phyloP scores from a whole-genome alignment of 2,888 invertebrate genomes.

The Ennomos erosarius region DNA sequence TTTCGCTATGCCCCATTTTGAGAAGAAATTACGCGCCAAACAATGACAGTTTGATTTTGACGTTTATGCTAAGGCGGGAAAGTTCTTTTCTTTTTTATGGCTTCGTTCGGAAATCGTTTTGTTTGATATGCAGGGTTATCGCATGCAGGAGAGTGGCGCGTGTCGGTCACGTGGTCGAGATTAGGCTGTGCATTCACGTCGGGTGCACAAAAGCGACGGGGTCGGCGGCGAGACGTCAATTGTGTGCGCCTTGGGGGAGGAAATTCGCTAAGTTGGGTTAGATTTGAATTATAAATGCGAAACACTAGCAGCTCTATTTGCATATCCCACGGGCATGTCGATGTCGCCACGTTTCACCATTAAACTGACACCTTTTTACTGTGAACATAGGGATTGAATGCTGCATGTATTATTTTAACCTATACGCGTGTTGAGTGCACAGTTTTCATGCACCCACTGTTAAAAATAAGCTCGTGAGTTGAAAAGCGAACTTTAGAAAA shows the following conservation, averaged over 20 bases:
- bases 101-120: conserved; percentile 57
- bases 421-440: not conserved
- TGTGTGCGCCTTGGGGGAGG: conserved; percentile 76
- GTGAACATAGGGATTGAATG: conserved; percentile 4
- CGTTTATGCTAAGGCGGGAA: conserved; percentile 48
- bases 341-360: conserved; percentile 26
- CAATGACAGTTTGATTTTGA: conserved; percentile 53
- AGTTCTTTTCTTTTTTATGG: conserved; percentile 47
- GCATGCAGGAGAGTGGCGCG: conserved; percentile 75
- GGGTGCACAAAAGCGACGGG: conserved; percentile 71
- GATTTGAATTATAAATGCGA: conserved; percentile 82
- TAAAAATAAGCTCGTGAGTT: no score
- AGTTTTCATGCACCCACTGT: no score
- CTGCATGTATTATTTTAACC: not conserved
- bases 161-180: conserved; percentile 79
- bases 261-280: conserved; percentile 80
- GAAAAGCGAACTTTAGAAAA: no score
- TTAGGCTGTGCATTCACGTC: conserved; percentile 80
- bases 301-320: conserved; percentile 75
- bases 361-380: conserved; percentile 16
- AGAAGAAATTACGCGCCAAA: conserved; percentile 57
- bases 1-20: conserved; percentile 52
- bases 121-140: conserved; percentile 65
- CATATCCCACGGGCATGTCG: conserved; percentile 76
- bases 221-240: conserved; percentile 76